Base-by-base conservation (phyloP, 2,888 invertebrate species). In the Zygogramma bicolorata region DNA sequence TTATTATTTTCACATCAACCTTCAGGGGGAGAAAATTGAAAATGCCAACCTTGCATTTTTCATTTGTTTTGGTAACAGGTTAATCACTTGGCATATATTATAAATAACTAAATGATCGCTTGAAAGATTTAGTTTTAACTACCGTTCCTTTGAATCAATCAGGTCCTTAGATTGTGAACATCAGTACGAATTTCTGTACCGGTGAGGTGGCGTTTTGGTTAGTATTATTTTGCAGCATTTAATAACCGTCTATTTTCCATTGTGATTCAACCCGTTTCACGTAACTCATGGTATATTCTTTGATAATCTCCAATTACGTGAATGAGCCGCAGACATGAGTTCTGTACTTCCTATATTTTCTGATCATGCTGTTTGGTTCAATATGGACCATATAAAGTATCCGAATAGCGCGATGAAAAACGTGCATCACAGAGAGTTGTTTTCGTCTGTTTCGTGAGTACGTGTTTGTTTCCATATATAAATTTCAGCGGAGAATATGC, bases 241-340 rank as follows among this genome's bases (percentile, higher is more conserved):
- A 13, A 40, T 40, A 10, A 10, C 13, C 57, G 3, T 27, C 57
- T 57, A 7, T 27, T 57, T 27, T 60, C 13, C 60, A 31, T 60
- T 31, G 13, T 13, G n/a, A 61, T 22, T 34, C 61, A 61, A 18
- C 61, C 61, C 25, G 61, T 31, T 34, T 61, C 61, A 3, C 18
- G 40, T 34, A 61, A 20, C 22, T 61, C n/a, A n/a, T n/a, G n/a
- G n/a, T n/a, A n/a, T 27, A 34, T 27, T 60, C n/a, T 29, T 18
- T 34, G 27, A 61, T 31, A 61, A 22, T 61, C n/a, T 20, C 3
- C 34, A 3, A 61, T 61, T 61, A 15, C 61, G 22, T 61, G 34
- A 31, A 61, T 61, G 25, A 57, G 13, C 57, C 57, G 57, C 25
- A 46, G 20, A 46, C 18, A 46, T 15, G 42, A 46, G 42, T 46